Percentiles rank a stretch among this genome's conserved stretches.
Evolutionary conservation across 2,113 vertebrate species (phyloP).

Genomic region (Polypterus bichir): DNA sequence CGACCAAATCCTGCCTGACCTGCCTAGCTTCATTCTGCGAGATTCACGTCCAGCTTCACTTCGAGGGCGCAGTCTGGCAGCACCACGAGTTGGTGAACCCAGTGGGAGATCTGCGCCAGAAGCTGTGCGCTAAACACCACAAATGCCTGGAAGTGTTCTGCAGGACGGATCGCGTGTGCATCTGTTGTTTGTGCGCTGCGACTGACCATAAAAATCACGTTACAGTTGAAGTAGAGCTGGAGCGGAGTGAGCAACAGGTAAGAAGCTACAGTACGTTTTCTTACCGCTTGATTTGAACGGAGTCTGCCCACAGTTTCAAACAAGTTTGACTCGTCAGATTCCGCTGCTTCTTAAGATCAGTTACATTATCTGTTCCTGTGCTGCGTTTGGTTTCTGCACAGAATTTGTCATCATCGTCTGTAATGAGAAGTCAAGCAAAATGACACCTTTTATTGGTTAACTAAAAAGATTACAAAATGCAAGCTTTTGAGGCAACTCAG

Average conservation of each 20-base stretch:
- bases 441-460: too few relatives aligned
- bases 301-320: too few relatives aligned
- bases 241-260: background rate
- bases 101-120: background rate
- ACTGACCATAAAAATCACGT: slow-evolving; percentile 10
- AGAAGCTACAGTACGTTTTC: too few relatives aligned
- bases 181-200: slow-evolving; percentile 13
- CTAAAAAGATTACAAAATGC: too few relatives aligned
- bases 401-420: too few relatives aligned
- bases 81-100: slow-evolving; percentile 11
- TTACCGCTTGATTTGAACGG: too few relatives aligned
- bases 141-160: slow-evolving; percentile 20
- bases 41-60: slow-evolving; percentile 16
- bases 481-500: too few relatives aligned
- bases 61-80: slow-evolving; percentile 5
- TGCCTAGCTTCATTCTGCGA: slow-evolving; percentile 36
- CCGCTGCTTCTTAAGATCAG: too few relatives aligned
- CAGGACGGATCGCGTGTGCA: slow-evolving; percentile 7
- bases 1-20: slow-evolving; percentile 31
- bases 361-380: too few relatives aligned
- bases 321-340: too few relatives aligned
- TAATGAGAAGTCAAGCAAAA: too few relatives aligned
- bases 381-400: too few relatives aligned
- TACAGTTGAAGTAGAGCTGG: background rate
- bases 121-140: slow-evolving; percentile 11